Evolutionary conservation across 2,888 invertebrate genomes (phyloP).

Genomic region (Acleris holmiana): DNA sequence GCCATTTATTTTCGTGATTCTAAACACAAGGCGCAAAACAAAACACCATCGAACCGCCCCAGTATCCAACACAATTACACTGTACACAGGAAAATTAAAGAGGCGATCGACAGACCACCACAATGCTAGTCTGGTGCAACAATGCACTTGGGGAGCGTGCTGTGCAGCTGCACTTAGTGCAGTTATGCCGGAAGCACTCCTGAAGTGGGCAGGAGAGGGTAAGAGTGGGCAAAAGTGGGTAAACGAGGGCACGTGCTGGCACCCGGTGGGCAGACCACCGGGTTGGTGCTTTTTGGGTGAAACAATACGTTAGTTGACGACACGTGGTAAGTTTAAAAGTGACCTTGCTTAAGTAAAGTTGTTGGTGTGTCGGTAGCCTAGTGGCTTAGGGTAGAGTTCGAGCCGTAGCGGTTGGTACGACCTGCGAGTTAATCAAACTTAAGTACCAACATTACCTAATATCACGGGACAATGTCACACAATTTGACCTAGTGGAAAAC

Average conservation of each 20-base stretch:
- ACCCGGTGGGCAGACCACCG: constrained; percentile 58
- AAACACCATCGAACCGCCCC: constrained; percentile 10
- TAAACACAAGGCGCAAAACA: constrained; percentile 5
- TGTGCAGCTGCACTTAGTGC: constrained; percentile 61
- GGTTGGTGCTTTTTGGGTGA: not conserved
- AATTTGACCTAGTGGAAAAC: no score
- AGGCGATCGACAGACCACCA: constrained; percentile 75
- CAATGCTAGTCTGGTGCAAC: constrained; percentile 45
- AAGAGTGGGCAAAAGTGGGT: constrained; percentile 60
- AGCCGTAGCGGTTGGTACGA: no score
- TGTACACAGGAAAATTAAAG: constrained; percentile 65
- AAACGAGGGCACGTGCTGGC: constrained; percentile 67
- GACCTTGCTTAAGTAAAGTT: no score
- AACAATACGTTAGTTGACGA: not conserved
- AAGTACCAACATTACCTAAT: no score
- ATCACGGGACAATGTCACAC: no score
- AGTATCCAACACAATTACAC: constrained; percentile 7
- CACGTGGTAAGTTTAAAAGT: no score
- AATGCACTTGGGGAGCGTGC: constrained; percentile 73
- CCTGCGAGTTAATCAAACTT: no score
- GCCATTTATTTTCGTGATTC: not conserved
- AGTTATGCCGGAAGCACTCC: constrained; percentile 56
- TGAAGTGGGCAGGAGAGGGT: constrained; percentile 59
- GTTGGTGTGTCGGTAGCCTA: no score
- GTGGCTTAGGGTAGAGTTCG: no score